phyloP scores from a whole-genome alignment of 2,888 invertebrate genomes.

The Rhogogaster chlorosoma region DNA sequence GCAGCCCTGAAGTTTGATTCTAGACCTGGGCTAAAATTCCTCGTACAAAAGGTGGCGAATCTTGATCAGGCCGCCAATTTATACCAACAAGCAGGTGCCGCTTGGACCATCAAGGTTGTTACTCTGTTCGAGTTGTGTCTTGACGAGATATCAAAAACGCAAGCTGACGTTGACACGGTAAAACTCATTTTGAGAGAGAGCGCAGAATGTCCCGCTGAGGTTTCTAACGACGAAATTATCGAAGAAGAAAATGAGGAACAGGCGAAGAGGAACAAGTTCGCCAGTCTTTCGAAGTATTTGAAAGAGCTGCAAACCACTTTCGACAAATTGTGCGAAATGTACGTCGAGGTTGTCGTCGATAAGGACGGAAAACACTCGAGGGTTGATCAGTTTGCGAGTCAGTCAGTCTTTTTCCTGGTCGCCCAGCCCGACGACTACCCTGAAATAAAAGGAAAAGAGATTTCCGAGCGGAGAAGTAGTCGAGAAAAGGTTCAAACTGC shows the following conservation, averaged over 20 bases:
- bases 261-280: constrained; percentile 30
- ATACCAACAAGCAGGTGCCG: constrained; percentile 95
- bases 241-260: constrained; percentile 56
- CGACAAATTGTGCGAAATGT: constrained; percentile 78
- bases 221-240: background rate
- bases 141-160: constrained; percentile 80
- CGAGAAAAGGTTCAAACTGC: constrained; percentile 5
- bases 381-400: constrained; percentile 76
- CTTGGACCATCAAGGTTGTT: constrained; percentile 94
- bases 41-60: constrained; percentile 95
- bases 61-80: constrained; percentile 92
- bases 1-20: constrained; percentile 93
- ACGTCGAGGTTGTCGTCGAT: constrained; percentile 79
- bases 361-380: constrained; percentile 77
- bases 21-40: constrained; percentile 94
- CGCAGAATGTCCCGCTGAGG: constrained; percentile 55
- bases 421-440: constrained; percentile 81
- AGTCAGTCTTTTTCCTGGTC: constrained; percentile 81
- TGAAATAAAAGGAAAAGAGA: constrained; percentile 72
- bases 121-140: constrained; percentile 92
- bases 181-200: constrained; percentile 66
- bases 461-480: constrained; percentile 54
- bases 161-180: constrained; percentile 68
- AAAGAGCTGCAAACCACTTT: constrained; percentile 76
- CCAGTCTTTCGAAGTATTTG: constrained; percentile 62